Evolutionary conservation across 2,113 vertebrate species (phyloP).

Genomic region (Actenoides hombroni): DNA sequence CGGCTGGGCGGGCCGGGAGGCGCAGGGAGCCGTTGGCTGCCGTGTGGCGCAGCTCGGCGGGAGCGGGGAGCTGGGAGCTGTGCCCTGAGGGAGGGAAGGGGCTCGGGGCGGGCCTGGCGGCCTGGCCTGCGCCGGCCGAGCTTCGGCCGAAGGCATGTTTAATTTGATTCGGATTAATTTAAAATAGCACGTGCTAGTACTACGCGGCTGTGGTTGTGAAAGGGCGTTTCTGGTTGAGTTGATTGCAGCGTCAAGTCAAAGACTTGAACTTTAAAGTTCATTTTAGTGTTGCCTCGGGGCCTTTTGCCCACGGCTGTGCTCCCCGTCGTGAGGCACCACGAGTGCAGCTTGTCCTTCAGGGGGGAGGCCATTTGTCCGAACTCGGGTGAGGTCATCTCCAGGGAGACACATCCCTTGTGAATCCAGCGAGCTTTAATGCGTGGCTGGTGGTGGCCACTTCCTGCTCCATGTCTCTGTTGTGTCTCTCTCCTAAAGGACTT

Average conservation of each 20-base stretch:
- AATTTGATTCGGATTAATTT: neutral
- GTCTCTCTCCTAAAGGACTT: neutral
- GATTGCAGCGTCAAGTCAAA: fast-evolving
- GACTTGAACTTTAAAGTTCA: neutral
- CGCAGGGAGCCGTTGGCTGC: neutral
- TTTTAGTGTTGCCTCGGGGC: neutral
- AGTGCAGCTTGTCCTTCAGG: fast-evolving
- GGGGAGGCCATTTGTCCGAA: fast-evolving
- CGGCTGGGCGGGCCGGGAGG: too few relatives aligned
- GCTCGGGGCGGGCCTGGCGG: neutral
- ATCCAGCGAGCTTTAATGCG: fast-evolving
- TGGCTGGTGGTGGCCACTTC: neutral
- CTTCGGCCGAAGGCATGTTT: fast-evolving
- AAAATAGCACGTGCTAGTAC: fast-evolving
- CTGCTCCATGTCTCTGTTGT: fast-evolving
- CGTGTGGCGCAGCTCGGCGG: neutral
- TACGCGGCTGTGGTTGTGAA: fast-evolving
- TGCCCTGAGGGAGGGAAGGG: neutral
- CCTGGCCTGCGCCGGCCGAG: fast-evolving
- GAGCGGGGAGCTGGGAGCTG: neutral
- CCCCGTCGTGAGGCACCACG: fast-evolving
- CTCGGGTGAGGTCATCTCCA: fast-evolving
- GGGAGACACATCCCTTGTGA: fast-evolving
- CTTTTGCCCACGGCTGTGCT: fast-evolving
- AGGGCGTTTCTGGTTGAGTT: neutral